Evolutionary conservation across 2,888 invertebrate species (phyloP), one percentile per base, ranked within the genome.

Genomic region (Eremobia ochroleuca): DNA sequence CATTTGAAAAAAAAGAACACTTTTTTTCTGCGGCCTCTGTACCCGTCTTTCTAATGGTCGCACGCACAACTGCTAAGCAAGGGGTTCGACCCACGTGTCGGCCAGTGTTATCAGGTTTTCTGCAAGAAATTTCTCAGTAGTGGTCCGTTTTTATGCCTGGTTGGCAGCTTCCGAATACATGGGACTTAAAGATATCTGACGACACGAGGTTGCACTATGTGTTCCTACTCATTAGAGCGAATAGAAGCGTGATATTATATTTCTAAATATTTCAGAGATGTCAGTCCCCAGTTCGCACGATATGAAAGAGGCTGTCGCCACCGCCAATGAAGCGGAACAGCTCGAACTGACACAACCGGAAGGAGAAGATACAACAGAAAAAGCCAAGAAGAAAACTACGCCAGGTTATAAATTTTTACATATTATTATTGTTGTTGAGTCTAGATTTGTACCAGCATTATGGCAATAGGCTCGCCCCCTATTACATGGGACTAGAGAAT

Each of bases 231-330:
- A 46, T 46, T 46, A 21, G 49, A 49, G 49, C 15, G 0, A 15
- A 43, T 4, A 43, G 15, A 43, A 21, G 49, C 21, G 28, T 59
- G 0, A 34, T 46, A 11, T 43, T 8, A 34, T 46, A 3, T 49
- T 58, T 64, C 13, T 9, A 25, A 80, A 65, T 43, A 11, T 73
- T 81, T 15, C 72, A 96, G 96, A 94, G 82, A 90, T 96, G 94
- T 91, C 94, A 5, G 72, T 90, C 28, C 95, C 96, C 0, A 90
- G 92, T 0, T 81, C 94, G 0, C 92, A 93, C 58, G 93, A 94
- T 0, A 95, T 95, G 95, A 92, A 90, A 49, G 62, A 94, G 0
- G 92, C 96, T 0, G 87, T 96, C 0, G 94, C 94, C 0, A 92
- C 93, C 0, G 95, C 94, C 0, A 95, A 95, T 59, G 92, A 94